Percentiles rank a stretch among this genome's conserved stretches.
phyloP scores from a whole-genome alignment of 2,888 invertebrate species.

The Syritta pipiens region DNA sequence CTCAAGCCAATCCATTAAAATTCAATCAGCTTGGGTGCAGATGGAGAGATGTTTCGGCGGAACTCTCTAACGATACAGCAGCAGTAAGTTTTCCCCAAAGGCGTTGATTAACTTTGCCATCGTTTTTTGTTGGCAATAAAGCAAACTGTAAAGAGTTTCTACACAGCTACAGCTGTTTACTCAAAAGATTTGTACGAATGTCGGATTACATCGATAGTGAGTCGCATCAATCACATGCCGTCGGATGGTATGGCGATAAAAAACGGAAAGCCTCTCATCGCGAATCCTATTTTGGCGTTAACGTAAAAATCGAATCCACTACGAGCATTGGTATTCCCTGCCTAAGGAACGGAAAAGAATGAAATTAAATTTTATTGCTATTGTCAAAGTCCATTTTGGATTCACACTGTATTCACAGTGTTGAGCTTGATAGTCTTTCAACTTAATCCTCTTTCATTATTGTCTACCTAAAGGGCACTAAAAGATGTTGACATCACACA shows the following conservation, averaged over 20 bases:
- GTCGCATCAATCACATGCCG: background rate
- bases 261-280: no score
- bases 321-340: constrained; percentile 21
- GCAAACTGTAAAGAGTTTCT: no score
- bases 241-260: no score
- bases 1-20: background rate
- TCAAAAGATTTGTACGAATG: constrained; percentile 18
- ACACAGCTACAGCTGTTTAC: no score
- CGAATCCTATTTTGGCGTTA: no score
- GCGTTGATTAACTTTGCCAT: background rate
- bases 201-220: background rate
- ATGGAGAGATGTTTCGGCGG: no score
- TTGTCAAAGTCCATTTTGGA: constrained; percentile 44
- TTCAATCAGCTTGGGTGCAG: background rate
- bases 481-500: constrained; percentile 51
- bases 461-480: constrained; percentile 50
- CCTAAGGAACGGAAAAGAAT: constrained; percentile 2
- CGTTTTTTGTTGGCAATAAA: background rate
- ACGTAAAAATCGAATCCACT: constrained; percentile 25
- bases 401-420: constrained; percentile 15
- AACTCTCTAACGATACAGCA: no score
- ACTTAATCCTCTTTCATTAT: constrained; percentile 61
- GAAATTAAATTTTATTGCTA: constrained; percentile 58
- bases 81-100: background rate
- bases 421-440: constrained; percentile 50